Evolutionary conservation across 1,140 invertebrate genomes (phyloP).

Genomic region (Heliconius nattereri): DNA sequence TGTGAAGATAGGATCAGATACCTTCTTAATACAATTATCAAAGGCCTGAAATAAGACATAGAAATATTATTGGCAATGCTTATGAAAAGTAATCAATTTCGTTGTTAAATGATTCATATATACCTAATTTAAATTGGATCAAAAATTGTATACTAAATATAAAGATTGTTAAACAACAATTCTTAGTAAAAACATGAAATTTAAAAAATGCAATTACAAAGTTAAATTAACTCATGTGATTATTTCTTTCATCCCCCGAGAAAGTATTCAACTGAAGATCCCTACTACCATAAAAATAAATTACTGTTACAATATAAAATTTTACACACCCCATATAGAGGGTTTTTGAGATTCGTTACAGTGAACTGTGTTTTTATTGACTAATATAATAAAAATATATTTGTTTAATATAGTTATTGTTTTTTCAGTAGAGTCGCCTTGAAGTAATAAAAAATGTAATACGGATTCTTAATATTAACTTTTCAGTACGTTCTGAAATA

Average conservation of each 20-base stretch:
- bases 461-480: neutral
- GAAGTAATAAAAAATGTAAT: neutral
- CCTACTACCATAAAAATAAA: slow-evolving; percentile 70
- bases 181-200: neutral
- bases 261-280: slow-evolving; percentile 45
- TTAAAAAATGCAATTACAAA: slow-evolving; percentile 12
- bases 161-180: too few species aligned
- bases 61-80: neutral
- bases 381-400: slow-evolving; percentile 43
- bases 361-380: slow-evolving; percentile 62
- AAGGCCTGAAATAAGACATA: neutral
- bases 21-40: slow-evolving; percentile 12
- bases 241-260: slow-evolving; percentile 58
- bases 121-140: neutral
- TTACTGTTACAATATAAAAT: slow-evolving; percentile 67
- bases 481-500: neutral
- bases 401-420: slow-evolving; percentile 23
- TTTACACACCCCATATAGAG: slow-evolving; percentile 64
- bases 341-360: slow-evolving; percentile 65
- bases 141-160: too few species aligned
- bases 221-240: slow-evolving; percentile 52
- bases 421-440: neutral
- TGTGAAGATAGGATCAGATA: slow-evolving; percentile 47
- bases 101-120: neutral
- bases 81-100: neutral